phyloP scores from a whole-genome alignment of 1,140 invertebrate species.

The Aphis craccivora region DNA sequence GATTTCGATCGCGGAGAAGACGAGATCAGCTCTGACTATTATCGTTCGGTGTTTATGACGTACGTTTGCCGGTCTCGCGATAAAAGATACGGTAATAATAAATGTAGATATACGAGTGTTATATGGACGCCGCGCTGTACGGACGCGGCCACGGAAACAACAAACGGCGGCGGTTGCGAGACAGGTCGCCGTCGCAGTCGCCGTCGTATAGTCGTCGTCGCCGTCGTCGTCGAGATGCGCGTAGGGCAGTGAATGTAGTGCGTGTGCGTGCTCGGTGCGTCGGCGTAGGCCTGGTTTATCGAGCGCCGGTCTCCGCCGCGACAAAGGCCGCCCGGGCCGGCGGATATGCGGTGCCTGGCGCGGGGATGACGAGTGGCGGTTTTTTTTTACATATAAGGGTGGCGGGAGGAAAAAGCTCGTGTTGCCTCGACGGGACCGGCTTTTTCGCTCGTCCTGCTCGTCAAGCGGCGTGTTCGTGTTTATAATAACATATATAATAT shows the following conservation, averaged over 20 bases:
- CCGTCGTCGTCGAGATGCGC: slow-evolving; percentile 34
- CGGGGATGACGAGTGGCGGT: not conserved
- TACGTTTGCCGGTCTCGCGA: not conserved
- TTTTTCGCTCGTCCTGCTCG: not conserved
- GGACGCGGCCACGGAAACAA: slow-evolving; percentile 23
- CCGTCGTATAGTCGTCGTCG: not conserved
- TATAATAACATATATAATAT: no score
- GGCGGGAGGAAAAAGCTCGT: not conserved
- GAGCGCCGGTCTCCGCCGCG: slow-evolving; percentile 25
- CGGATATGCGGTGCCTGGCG: not conserved
- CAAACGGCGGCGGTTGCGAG: slow-evolving; percentile 8
- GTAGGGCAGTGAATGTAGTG: slow-evolving; percentile 23
- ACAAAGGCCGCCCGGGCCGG: not conserved
- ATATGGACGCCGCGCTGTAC: not conserved
- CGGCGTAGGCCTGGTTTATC: slow-evolving; percentile 51
- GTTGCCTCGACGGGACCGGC: not conserved
- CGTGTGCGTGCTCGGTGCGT: slow-evolving; percentile 40
- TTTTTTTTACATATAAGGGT: no score
- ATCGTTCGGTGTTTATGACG: no score
- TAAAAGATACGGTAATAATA: not conserved
- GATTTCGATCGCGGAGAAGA: no score
- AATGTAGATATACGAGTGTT: not conserved
- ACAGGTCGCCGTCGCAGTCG: slow-evolving; percentile 36
- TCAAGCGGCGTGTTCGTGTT: not conserved
- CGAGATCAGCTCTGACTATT: no score